Evolutionary conservation across 2,797 vertebrate genomes (phyloP).

Genomic region (Oreochromis mossambicus): DNA sequence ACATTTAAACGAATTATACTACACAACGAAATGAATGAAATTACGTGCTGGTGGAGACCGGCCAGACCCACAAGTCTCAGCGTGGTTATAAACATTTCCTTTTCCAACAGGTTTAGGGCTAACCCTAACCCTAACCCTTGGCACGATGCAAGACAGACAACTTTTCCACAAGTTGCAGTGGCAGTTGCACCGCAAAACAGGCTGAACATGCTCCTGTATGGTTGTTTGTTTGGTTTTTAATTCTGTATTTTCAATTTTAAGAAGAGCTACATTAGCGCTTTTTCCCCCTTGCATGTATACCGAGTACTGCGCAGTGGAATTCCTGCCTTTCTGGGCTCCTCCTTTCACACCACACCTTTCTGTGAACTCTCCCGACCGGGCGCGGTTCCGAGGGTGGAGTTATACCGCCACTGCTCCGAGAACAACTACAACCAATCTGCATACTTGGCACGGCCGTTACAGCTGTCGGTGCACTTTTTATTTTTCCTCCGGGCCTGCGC

Average conservation of each 20-base stretch:
- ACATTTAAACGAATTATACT: accelerated
- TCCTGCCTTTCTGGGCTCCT: neutral
- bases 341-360: conserved; percentile 13
- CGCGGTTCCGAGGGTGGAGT: conserved; percentile 56
- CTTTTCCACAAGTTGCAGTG: neutral
- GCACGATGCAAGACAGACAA: neutral
- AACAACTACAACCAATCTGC: neutral
- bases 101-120: neutral
- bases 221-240: neutral
- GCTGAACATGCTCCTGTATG: neutral
- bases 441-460: neutral
- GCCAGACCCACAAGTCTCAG: accelerated
- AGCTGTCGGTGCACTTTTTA: neutral
- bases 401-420: neutral
- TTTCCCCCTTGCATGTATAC: neutral
- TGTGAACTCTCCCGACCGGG: conserved; percentile 18
- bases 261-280: accelerated
- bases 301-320: neutral
- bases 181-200: neutral
- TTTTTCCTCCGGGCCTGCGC: neutral
- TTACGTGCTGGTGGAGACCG: neutral
- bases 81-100: neutral
- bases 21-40: neutral
- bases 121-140: neutral
- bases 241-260: neutral